A percentile compares a stretch with the other conserved stretches of the same genome.
Evolutionary conservation across 2,113 vertebrate species (phyloP).

Genomic region (Protobothrops mucrosquamatus): DNA sequence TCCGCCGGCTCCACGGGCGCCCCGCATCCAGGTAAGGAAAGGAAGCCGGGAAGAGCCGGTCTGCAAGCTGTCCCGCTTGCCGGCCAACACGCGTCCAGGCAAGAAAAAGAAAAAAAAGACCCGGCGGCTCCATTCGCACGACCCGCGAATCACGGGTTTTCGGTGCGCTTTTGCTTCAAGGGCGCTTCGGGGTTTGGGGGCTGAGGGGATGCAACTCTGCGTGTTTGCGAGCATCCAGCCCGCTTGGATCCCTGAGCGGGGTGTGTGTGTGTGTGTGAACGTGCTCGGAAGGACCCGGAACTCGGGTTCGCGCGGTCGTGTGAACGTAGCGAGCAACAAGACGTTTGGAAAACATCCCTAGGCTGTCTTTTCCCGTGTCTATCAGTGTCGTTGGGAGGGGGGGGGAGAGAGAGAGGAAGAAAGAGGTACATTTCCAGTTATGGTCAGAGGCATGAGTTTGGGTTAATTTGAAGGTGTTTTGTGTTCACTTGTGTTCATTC

Average conservation of each 20-base stretch:
- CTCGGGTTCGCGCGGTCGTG: neutral
- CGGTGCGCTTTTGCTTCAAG: neutral
- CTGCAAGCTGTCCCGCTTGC: neutral
- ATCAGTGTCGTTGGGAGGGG: neutral
- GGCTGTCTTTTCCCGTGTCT: neutral
- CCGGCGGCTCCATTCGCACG: neutral
- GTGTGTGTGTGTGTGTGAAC: neutral
- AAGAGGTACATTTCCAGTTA: neutral
- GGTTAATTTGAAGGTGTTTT: neutral
- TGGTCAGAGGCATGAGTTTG: accelerated
- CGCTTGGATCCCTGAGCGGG: neutral
- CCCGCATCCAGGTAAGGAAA: neutral
- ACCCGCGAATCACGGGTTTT: neutral
- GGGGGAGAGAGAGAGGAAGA: neutral
- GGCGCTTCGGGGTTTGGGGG: neutral
- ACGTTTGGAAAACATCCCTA: neutral
- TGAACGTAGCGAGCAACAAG: accelerated
- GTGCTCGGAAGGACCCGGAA: neutral
- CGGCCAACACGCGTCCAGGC: neutral
- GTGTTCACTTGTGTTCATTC: neutral
- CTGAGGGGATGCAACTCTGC: neutral
- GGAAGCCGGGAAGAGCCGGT: neutral
- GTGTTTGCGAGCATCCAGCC: neutral
- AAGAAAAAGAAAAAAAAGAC: neutral
- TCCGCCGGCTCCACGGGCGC: neutral